Base-by-base conservation (phyloP, 2,888 invertebrate species). In the Tyria jacobaeae region DNA sequence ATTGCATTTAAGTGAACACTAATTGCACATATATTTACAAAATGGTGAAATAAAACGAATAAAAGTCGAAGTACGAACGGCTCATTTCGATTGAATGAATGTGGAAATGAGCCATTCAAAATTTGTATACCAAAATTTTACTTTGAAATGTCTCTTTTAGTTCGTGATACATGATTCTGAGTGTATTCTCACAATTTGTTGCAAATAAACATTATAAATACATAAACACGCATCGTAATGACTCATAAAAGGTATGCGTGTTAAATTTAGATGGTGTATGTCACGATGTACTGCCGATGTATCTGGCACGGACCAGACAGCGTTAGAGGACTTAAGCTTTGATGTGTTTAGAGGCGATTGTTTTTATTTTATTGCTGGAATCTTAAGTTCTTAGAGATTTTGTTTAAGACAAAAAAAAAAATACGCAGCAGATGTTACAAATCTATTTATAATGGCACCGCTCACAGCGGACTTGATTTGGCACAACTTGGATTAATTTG, bases 201-300 rank as follows among this genome's bases (percentile, higher is more conserved):
- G 64, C 63, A 62, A 61, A 76, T 74, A 62, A 72, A 72, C 68
- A 64, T 65, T 59, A 66, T 71, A 70, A 68, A 64, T 66, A 71
- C 64, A 67, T 64, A 64, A 65, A 68, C 66, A 64, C 44, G 27
- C 9, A 49, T 4, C 17, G 34, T 69, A 73, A 76, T 76, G 76
- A 77, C 60, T 77, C 78, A 76, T 76, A 68, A 77, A 73, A 69
- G 76, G 69, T 77, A 73, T 76, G 75, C 68, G 67, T 39, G 66
- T 61, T 76, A 76, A 65, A 61, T 73, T 69, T 77, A 76, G 66
- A 60, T 27, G 44, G 39, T 44, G 60, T 61, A 57, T 62, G 73
- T 64, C 66, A 52, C 64, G 60, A 60, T 41, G 53, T 52, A 49
- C 41, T 34, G 50, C 2, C n/a, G 57, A 59, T 35, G 59, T 55